Evolutionary conservation across 2,888 invertebrate species (phyloP), one percentile per base, ranked within the genome.

Genomic region (Eubasilissa splendida): DNA sequence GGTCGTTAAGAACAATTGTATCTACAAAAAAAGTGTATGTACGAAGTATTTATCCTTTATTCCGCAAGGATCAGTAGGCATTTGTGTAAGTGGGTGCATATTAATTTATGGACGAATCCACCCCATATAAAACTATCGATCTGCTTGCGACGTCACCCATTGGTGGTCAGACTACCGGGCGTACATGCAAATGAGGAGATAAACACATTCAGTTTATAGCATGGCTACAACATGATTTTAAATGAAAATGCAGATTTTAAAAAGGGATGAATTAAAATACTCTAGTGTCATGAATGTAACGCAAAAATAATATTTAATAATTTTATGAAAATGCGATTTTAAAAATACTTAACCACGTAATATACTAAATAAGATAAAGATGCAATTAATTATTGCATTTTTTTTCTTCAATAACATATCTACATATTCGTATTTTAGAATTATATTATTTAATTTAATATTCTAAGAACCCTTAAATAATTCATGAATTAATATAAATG

Each of bases 121-220:
- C 60, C 31, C 60, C 60, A 63, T 63, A 63, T 63, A 33, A 63
- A 68, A 33, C 52, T 68, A 68, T 68, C 68, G 68, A 68, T 50
- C 68, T 10, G 68, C 52, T 14, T n/a, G 68, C 4, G 68, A 68
- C 68, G 68, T 68, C 14, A 68, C 14, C 68, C 68, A 68, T 68
- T 52, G 52, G 42, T 68, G 68, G 68, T 52, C 52, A 68, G 68
- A 52, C 68, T 50, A 14, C 68, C 68, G 50, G 68, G 52, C 68
- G 68, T n/a, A 14, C 68, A 68, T 68, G 68, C 14, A 68, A 68
- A 68, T 68, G 68, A 68, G 52, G 52, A 52, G 68, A 68, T 68
- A 68, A 68, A 12, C 14, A 50, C 14, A 50, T 68, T 68, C 12
- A 7, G 68, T 50, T 68, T 68, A 50, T 7, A 42, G 42, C 42